Base-by-base conservation (phyloP, 2,888 invertebrate species). In the Deilephila elpenor region DNA sequence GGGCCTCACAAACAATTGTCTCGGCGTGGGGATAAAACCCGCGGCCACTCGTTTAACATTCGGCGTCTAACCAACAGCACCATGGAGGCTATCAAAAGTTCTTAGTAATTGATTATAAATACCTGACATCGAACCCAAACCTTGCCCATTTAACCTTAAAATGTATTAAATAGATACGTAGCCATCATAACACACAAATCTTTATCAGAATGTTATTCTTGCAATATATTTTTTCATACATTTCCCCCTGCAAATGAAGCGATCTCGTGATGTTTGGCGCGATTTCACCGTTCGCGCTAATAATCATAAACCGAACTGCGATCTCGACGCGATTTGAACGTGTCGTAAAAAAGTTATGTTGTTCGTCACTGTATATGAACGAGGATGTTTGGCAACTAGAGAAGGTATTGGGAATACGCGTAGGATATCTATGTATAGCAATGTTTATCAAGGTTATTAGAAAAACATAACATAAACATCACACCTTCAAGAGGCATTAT, bases 201-300 rank as follows among this genome's bases (percentile, higher is more conserved):
- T 1, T 5, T 32, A 32, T 32, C 5, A 19, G 62, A 44, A n/a
- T 61, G n/a, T 25, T 4, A 67, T 25, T 14, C 14, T 44, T 25
- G 14, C 17, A 67, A 51, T 67, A 67, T 51, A 67, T 51, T 67
- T 67, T 67, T 51, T 51, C 44, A 32, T 51, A 44, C 51, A 67
- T 51, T 64, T 67, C 8, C 7, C 7, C 11, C 44, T 11, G 5
- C 51, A 67, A 67, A 67, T 67, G 67, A 67, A 51, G 67, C 67
- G 17, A 67, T 67, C 17, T 17, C 5, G 67, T 51, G 44, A 67
- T 51, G 17, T 67, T 67, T 51, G 51, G 25, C 51, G 67, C 67
- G 20, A 51, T 67, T 20, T 44, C 44, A 51, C 25, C 64, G 20
- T 14, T 44, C 51, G n/a, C n/a, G 62, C 34, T 67, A 67, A 67